Evolutionary conservation across 2,888 invertebrate genomes (phyloP), one percentile per base, ranked within the genome.

Genomic region (Ephialtes manifestator): DNA sequence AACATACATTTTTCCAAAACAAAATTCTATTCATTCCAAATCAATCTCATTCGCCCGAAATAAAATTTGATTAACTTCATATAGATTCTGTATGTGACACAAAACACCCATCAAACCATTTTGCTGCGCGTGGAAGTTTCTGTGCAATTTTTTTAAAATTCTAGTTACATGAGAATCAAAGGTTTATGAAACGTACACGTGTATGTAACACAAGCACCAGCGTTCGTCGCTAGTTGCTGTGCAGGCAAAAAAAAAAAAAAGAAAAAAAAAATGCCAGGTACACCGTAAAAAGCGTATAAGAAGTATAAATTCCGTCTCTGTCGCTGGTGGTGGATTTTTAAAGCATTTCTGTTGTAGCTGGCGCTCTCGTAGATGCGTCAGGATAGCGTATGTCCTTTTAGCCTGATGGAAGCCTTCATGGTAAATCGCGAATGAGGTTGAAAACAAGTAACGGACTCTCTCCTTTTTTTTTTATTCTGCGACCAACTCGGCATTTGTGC

Each of bases 341-440:
- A 35, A 55, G 43, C 39, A 39, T 43, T 58, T 2, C 31, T 13
- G 43, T 11, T 46, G 20, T n/a, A 24, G 67, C 35, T 39, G 39
- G n/a, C 15, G 2, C 39, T 39, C 65, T 35, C 15, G 67, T 46
- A 46, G 43, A 10, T 24, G 13, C 20, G 43, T 1, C 1, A 13
- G 31, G n/a, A n/a, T 39, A 31, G 3, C 63, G 72, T 53, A 43
- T 53, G 43, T 72, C 13, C 51, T 55, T 72, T 72, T 63, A 43
- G 28, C 51, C 51, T 31, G 71, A 72, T 65, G n/a, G 31, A 74
- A 80, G 55, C 55, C 67, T 20, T 2, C 43, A 67, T 67, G 31
- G 46, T 28, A 51, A 79, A 71, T 63, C 24, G 58, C 58, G 67
- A 81, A 74, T 68, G 81, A 81, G 43, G 81, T 74, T 72, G 53